These are phyloP conservation scores for Anguilla anguilla DNA, from an alignment of 2,797 vertebrate species.

Conservation along the genomic window DNA sequence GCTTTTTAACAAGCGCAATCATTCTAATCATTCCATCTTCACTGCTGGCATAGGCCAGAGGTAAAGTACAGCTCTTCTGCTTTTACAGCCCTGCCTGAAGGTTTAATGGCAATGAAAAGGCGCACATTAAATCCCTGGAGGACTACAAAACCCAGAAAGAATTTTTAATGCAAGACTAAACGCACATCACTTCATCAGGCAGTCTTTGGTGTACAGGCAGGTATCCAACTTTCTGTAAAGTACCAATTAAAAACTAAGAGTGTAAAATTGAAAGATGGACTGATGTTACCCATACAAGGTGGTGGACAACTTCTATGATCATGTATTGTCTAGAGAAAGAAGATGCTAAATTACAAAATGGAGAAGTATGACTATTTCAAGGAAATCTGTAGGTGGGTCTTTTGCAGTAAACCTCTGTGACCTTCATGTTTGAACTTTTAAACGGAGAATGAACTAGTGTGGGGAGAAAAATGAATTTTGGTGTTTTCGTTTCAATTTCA, in stretches of 20 bases:
- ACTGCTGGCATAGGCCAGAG: neutral
- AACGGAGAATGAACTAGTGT: neutral
- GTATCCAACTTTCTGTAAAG: neutral
- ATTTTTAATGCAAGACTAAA: conserved; percentile 7
- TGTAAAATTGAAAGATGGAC: neutral
- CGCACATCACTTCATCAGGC: neutral
- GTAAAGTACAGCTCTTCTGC: neutral
- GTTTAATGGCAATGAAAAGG: neutral
- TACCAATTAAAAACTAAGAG: neutral
- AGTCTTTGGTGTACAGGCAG: neutral
- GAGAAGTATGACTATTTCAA: neutral
- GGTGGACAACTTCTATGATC: neutral
- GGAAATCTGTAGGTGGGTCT: neutral
- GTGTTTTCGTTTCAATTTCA: neutral
- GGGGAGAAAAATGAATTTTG: neutral
- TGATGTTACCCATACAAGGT: neutral
- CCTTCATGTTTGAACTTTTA: neutral
- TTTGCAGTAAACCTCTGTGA: neutral
- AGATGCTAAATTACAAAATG: neutral
- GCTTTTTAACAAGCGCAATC: neutral
- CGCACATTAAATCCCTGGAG: neutral
- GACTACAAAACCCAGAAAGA: neutral
- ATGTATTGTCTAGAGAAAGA: neutral
- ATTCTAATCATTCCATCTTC: neutral
- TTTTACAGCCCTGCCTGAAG: neutral